Evolutionary conservation across 2,888 invertebrate genomes (phyloP).

Genomic region (Agonopterix arenella): DNA sequence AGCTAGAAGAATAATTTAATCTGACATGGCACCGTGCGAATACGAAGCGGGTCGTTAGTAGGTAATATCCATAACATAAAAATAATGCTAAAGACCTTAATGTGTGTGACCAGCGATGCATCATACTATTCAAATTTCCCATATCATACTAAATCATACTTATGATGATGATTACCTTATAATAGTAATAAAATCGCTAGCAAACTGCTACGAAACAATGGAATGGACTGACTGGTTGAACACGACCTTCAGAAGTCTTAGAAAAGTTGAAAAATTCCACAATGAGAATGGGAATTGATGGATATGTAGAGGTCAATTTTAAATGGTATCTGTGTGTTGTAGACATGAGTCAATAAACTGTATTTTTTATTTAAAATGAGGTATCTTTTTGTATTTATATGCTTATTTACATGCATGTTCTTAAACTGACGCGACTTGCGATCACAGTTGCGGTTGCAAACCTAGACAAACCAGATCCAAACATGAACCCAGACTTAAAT

Average conservation of each 20-base stretch:
- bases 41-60: no score
- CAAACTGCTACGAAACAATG: slow-evolving; percentile 25
- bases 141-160: slow-evolving; percentile 21
- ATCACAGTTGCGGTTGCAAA: no score
- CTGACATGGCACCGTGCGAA: no score
- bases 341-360: not conserved
- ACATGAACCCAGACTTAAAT: no score
- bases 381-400: no score
- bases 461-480: no score
- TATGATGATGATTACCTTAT: slow-evolving; percentile 32
- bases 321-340: not conserved
- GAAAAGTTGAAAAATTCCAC: not conserved
- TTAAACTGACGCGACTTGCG: no score
- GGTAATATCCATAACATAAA: no score
- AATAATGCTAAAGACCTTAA: not conserved
- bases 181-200: slow-evolving; percentile 28
- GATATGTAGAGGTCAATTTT: not conserved
- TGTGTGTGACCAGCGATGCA: slow-evolving; percentile 16
- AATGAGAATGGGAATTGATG: not conserved
- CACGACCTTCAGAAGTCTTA: not conserved
- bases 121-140: slow-evolving; percentile 13
- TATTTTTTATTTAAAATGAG: no score
- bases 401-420: no score
- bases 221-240: slow-evolving; percentile 6
- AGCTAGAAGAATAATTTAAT: no score